Percentiles rank a stretch among this genome's conserved stretches.
These are phyloP conservation scores for Drosophila obscura DNA, from an alignment of 1,140 invertebrate genomes.

Conservation along the genomic window DNA sequence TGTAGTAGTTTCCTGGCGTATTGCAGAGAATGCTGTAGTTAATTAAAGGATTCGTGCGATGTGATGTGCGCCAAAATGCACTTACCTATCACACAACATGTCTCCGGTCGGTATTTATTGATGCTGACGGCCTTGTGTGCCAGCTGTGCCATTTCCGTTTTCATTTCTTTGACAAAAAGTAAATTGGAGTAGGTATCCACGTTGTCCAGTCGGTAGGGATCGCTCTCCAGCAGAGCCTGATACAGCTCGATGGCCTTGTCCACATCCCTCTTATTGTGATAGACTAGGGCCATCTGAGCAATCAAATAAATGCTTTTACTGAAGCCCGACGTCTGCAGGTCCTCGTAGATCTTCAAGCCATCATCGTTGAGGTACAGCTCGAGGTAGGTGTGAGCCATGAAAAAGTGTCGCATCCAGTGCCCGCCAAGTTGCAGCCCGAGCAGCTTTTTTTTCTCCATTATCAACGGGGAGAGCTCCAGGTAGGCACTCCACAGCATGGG, in stretches of 20 bases:
- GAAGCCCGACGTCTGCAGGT: conserved; percentile 92
- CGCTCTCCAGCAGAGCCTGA: conserved; percentile 90
- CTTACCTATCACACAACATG: conserved; percentile 98
- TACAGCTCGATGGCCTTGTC: conserved; percentile 95
- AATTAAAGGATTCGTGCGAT: neutral
- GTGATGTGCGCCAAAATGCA: neutral
- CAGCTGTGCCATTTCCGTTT: conserved; percentile 95
- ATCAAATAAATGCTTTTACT: conserved; percentile 94
- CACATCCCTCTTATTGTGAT: conserved; percentile 96
- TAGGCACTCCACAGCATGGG: conserved; percentile 97
- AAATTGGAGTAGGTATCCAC: conserved; percentile 99
- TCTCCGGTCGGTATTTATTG: conserved; percentile 98
- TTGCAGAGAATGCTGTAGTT: neutral
- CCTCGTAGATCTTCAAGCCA: conserved; percentile 92
- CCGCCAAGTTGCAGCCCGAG: conserved; percentile 89
- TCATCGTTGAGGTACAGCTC: conserved; percentile 96
- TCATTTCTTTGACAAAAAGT: conserved; percentile 96
- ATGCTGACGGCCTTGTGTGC: conserved; percentile 97
- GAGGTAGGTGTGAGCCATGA: conserved; percentile 94
- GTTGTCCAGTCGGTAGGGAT: conserved; percentile 97
- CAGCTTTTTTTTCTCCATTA: conserved; percentile 91
- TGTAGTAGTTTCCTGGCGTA: conserved; percentile 96
- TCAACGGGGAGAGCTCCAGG: conserved; percentile 94
- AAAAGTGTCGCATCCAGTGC: conserved; percentile 98
- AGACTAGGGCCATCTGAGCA: conserved; percentile 95